These are phyloP conservation scores for Cercopithecus diana DNA, from an alignment of 2,797 vertebrate species.

Conservation along the genomic window DNA sequence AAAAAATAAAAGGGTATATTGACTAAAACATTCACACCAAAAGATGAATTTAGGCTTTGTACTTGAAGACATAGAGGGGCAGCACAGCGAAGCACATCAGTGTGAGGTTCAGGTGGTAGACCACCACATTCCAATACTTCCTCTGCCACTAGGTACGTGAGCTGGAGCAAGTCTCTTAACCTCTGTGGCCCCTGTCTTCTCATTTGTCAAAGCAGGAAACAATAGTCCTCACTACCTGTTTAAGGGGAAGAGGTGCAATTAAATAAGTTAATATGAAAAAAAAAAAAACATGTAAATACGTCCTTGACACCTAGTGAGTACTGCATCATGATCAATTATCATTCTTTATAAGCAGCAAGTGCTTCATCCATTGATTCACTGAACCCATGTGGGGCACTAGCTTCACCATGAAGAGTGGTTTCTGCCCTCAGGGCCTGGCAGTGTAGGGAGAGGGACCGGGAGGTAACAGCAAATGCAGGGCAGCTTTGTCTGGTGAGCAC, in stretches of 20 bases:
- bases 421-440: background rate
- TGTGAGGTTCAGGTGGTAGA: background rate
- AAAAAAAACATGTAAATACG: background rate
- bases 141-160: background rate
- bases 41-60: background rate
- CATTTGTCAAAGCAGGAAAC: background rate
- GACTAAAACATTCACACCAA: background rate
- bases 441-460: background rate
- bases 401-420: background rate
- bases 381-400: background rate
- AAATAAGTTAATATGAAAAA: background rate
- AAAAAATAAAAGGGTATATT: background rate
- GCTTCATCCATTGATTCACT: background rate
- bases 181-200: background rate
- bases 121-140: too few relatives aligned
- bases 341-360: background rate
- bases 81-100: accelerated
- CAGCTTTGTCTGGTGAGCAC: background rate
- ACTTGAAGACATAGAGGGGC: background rate
- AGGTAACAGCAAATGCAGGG: background rate
- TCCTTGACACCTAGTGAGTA: background rate
- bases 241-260: background rate
- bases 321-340: background rate
- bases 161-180: background rate
- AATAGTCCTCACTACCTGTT: background rate